Evolutionary conservation across 2,797 vertebrate species (phyloP).

Genomic region (Pseudotriccus pelzelni): DNA sequence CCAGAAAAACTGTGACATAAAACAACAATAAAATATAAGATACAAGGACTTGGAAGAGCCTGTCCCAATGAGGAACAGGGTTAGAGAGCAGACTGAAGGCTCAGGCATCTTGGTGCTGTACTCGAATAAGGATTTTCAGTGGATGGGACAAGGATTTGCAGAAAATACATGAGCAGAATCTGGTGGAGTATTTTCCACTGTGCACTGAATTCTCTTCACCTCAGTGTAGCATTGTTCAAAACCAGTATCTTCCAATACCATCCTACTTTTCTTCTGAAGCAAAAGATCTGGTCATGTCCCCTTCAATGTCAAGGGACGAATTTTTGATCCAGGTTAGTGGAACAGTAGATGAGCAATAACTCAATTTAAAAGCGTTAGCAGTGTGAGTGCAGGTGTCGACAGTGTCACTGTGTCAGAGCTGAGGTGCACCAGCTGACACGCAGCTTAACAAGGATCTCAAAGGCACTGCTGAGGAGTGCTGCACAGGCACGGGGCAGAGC

Average conservation of each 20-base stretch:
- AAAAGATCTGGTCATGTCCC: not conserved
- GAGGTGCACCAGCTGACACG: fast-evolving
- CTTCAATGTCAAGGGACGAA: not conserved
- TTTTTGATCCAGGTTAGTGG: not conserved
- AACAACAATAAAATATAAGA: not conserved
- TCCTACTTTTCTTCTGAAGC: not conserved
- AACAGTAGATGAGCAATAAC: not conserved
- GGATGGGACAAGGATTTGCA: not conserved
- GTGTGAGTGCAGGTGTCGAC: not conserved
- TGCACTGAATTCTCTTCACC: not conserved
- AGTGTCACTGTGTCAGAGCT: not conserved
- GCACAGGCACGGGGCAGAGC: not conserved
- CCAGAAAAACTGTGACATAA: not conserved
- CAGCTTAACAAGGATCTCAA: not conserved
- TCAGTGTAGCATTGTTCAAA: not conserved
- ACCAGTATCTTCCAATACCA: not conserved
- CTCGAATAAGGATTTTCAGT: not conserved
- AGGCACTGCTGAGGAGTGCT: not conserved
- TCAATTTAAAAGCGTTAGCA: not conserved
- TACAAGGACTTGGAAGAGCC: not conserved
- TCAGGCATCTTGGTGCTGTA: not conserved
- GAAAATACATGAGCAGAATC: not conserved
- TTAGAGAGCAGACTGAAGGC: not conserved
- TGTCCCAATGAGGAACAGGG: not conserved
- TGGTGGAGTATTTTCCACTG: not conserved